Evolutionary conservation across 2,113 vertebrate species (phyloP).

Genomic region (Anoplopoma fimbria): DNA sequence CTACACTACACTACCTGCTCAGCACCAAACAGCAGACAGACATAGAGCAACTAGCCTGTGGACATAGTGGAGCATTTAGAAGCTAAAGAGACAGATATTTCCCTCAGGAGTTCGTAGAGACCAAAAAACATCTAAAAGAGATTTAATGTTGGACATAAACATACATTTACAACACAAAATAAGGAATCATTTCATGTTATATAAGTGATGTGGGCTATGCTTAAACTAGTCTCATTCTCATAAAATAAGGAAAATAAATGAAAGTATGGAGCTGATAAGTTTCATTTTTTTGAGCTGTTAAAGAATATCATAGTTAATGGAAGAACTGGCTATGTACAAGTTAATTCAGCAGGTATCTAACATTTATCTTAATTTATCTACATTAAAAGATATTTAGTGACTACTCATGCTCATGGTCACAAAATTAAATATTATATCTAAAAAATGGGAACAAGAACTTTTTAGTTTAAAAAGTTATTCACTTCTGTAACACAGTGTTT

Average conservation of each 20-base stretch:
- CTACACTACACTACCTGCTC: no score
- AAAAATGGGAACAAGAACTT: not conserved
- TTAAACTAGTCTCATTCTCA: not conserved
- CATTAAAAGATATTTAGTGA: not conserved
- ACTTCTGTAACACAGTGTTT: not conserved
- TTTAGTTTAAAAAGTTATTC: not conserved
- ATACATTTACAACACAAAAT: not conserved
- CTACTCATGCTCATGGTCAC: conserved; percentile 6
- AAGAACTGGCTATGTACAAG: not conserved
- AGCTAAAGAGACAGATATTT: no score
- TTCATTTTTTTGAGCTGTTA: not conserved
- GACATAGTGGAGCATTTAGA: no score
- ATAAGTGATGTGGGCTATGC: not conserved
- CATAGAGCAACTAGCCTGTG: no score
- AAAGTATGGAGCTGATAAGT: not conserved
- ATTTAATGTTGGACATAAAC: not conserved
- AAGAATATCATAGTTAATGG: not conserved
- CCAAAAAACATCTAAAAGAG: no score
- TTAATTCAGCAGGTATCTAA: not conserved
- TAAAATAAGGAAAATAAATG: not conserved
- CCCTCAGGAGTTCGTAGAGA: no score
- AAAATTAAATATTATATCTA: conserved; percentile 2
- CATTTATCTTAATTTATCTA: not conserved
- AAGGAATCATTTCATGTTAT: not conserved
- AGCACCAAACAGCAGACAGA: no score